These are phyloP conservation scores for Osmoderma eremita DNA, from an alignment of 2,888 invertebrate species.

Conservation along the genomic window DNA sequence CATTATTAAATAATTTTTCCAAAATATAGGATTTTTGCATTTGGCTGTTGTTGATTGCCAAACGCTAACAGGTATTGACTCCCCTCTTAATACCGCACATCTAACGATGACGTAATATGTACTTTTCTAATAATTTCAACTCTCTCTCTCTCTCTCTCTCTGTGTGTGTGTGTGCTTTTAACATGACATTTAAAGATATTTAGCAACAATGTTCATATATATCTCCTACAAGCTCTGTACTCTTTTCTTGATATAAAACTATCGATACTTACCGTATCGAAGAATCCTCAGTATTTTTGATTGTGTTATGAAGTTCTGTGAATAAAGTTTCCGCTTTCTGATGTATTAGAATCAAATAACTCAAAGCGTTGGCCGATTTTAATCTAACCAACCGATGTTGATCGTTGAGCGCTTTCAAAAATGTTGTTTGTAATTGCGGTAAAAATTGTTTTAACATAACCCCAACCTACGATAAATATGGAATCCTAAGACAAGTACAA, in stretches of 20 bases:
- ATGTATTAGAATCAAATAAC: slow-evolving; percentile 90
- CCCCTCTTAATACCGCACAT: too few species aligned
- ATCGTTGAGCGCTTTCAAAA: slow-evolving; percentile 94
- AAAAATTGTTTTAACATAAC: slow-evolving; percentile 96
- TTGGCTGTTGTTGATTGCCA: too few species aligned
- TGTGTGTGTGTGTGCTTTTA: too few species aligned
- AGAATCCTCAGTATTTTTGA: slow-evolving; percentile 86
- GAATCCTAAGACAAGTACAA: neutral
- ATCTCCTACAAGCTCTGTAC: neutral
- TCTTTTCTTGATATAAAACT: slow-evolving; percentile 15
- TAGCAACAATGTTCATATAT: too few species aligned
- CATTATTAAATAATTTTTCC: too few species aligned
- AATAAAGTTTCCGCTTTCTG: slow-evolving; percentile 95
- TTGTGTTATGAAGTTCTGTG: slow-evolving; percentile 87
- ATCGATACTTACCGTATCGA: slow-evolving; percentile 66
- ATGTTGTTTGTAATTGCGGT: slow-evolving; percentile 98
- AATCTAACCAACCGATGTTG: slow-evolving; percentile 86
- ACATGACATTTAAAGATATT: too few species aligned
- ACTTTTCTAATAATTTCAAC: too few species aligned
- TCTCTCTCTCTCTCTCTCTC: too few species aligned
- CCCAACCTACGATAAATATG: slow-evolving; percentile 76
- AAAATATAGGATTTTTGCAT: too few species aligned
- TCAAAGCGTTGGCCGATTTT: slow-evolving; percentile 88
- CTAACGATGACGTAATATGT: too few species aligned
- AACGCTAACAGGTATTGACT: too few species aligned